phyloP scores from a whole-genome alignment of 2,113 vertebrate species.

The Petaurus breviceps region DNA sequence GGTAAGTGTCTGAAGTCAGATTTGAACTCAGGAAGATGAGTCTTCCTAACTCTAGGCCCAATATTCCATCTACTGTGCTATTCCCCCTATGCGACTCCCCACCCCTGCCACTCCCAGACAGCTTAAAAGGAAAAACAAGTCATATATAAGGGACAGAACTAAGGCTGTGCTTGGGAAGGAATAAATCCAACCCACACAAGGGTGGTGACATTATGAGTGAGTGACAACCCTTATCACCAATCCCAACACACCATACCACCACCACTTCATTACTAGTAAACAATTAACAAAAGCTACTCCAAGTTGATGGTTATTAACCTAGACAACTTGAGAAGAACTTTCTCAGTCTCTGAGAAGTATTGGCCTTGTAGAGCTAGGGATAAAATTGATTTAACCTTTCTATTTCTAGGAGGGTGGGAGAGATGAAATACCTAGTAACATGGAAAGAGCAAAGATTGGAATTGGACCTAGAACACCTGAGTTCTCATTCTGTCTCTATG shows the following conservation, averaged over 20 bases:
- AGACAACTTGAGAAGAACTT: neutral
- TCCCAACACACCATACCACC: neutral
- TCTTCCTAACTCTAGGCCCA: too few relatives aligned
- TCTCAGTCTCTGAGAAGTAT: neutral
- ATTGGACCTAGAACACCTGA: neutral
- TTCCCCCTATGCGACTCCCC: too few relatives aligned
- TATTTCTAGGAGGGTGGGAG: neutral
- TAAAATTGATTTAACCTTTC: neutral
- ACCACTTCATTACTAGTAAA: neutral
- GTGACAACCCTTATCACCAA: neutral
- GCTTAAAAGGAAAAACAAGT: too few relatives aligned
- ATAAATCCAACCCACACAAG: neutral
- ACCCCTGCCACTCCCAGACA: too few relatives aligned
- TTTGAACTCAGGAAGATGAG: too few relatives aligned
- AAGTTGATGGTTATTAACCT: neutral
- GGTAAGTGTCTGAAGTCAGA: too few relatives aligned
- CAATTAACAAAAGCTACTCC: neutral
- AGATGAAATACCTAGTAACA: neutral
- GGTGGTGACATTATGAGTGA: too few relatives aligned
- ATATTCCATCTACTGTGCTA: too few relatives aligned
- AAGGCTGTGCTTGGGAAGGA: neutral
- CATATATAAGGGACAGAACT: too few relatives aligned
- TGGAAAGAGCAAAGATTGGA: neutral
- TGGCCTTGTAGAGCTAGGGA: neutral
- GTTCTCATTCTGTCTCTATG: neutral